Percentiles rank a stretch among this genome's conserved stretches.
phyloP scores from a whole-genome alignment of 2,888 invertebrate species.

The Tolmerus cingulatus region DNA sequence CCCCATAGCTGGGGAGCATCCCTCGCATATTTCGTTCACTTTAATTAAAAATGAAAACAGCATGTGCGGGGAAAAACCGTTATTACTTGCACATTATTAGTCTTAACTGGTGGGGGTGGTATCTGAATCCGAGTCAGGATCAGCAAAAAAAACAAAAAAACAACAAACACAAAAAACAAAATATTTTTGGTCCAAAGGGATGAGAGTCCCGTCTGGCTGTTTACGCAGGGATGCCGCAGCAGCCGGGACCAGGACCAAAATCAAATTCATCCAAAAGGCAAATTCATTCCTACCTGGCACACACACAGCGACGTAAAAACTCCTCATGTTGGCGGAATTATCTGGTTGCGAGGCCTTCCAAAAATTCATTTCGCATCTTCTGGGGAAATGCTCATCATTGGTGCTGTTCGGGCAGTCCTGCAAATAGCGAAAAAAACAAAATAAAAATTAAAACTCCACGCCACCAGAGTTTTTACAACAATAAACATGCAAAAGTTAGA shows the following conservation, averaged over 20 bases:
- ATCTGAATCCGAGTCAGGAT: background rate
- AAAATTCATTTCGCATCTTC: constrained; percentile 37
- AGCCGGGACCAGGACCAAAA: background rate
- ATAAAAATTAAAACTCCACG: constrained; percentile 12
- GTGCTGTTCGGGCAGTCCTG: background rate
- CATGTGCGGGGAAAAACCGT: constrained; percentile 4
- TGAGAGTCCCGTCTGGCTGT: background rate
- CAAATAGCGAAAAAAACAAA: constrained; percentile 6
- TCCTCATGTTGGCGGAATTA: constrained; percentile 38
- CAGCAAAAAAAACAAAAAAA: background rate
- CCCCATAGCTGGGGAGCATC: background rate
- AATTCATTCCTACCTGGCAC: constrained; percentile 10
- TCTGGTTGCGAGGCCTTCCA: constrained; percentile 21
- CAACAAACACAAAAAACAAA: background rate
- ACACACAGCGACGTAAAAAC: constrained; percentile 11
- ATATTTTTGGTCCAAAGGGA: background rate
- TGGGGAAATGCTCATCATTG: background rate
- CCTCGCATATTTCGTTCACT: constrained; percentile 11
- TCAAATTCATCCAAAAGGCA: constrained; percentile 10
- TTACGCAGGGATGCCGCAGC: constrained; percentile 6
- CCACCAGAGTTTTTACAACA: background rate
- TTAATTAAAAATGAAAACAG: constrained; percentile 34
- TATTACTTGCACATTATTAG: constrained; percentile 27
- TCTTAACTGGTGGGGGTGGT: background rate
- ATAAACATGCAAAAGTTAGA: constrained; percentile 1